Percentiles rank a stretch among this genome's conserved stretches.
phyloP scores from a whole-genome alignment of 2,888 invertebrate genomes.

The Drosophila barbarae region DNA sequence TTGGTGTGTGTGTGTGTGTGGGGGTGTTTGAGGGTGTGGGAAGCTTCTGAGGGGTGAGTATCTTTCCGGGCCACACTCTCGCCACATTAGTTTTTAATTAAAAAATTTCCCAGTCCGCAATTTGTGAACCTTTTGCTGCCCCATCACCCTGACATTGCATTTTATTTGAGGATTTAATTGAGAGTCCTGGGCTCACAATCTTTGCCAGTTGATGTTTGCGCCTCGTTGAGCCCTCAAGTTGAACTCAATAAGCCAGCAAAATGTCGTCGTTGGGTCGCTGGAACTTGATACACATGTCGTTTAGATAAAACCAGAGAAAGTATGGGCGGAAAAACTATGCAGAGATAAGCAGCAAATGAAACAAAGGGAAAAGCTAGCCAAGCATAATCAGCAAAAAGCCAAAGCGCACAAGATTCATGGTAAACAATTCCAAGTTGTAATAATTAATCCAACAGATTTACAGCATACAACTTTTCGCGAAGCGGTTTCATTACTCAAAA shows the following conservation, averaged over 20 bases:
- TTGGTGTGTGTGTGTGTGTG: conserved; percentile 42
- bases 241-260: conserved; percentile 45
- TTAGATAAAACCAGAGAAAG: conserved; percentile 27
- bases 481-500: conserved; percentile 62
- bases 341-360: conserved; percentile 30
- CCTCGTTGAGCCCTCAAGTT: conserved; percentile 34
- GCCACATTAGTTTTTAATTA: conserved; percentile 78
- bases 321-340: conserved; percentile 14
- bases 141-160: conserved; percentile 34
- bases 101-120: conserved; percentile 65
- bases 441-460: conserved; percentile 75
- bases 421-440: conserved; percentile 71
- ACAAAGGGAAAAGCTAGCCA: conserved; percentile 21
- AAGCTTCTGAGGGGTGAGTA: conserved; percentile 7
- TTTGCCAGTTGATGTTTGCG: conserved; percentile 46
- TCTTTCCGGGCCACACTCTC: conserved; percentile 65
- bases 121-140: conserved; percentile 32
- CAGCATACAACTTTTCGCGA: conserved; percentile 51
- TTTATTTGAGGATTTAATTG: conserved; percentile 32
- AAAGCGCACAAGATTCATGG: conserved; percentile 55
- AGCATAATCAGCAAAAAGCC: conserved; percentile 33
- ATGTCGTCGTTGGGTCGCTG: conserved; percentile 4
- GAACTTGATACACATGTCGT: conserved; percentile 35
- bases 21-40: conserved; percentile 16
- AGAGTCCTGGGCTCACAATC: conserved; percentile 26